These are phyloP conservation scores for Yponomeuta evonymella DNA, from an alignment of 2,888 invertebrate species.

Conservation along the genomic window DNA sequence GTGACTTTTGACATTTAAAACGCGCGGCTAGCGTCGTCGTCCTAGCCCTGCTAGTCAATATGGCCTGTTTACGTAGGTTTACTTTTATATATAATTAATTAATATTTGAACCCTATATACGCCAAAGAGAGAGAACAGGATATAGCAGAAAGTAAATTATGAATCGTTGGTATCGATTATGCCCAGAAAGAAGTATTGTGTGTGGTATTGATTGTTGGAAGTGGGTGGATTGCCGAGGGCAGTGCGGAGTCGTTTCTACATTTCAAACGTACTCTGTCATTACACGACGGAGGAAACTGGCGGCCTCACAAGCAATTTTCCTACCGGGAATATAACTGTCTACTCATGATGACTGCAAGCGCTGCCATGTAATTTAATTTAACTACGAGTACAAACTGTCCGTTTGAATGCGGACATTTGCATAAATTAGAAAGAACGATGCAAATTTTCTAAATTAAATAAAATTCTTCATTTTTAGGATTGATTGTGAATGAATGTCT, in stretches of 20 bases:
- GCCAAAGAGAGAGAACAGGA: neutral
- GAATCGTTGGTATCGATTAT: slow-evolving; percentile 25
- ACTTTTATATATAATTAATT: neutral
- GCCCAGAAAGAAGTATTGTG: slow-evolving; percentile 30
- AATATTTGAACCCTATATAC: neutral
- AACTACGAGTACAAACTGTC: slow-evolving; percentile 4
- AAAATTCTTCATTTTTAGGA: neutral
- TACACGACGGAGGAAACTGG: slow-evolving; percentile 11
- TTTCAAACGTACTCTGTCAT: slow-evolving; percentile 12
- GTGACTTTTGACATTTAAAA: too few species aligned
- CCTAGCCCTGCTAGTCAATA: neutral
- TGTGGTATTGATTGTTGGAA: slow-evolving; percentile 30
- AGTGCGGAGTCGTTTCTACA: slow-evolving; percentile 6
- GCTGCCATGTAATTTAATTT: slow-evolving; percentile 14
- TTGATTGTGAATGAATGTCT: too few species aligned
- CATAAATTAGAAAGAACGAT: slow-evolving; percentile 8
- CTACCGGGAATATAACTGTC: slow-evolving; percentile 13
- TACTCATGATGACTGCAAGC: slow-evolving; percentile 11
- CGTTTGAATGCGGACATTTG: slow-evolving; percentile 1
- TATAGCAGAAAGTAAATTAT: neutral
- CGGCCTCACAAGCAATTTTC: slow-evolving; percentile 11
- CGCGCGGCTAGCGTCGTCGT: too few species aligned
- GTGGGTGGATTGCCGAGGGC: slow-evolving; percentile 19
- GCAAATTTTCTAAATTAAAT: neutral
- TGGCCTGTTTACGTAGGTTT: neutral